A percentile compares a stretch with the other conserved stretches of the same genome.
Conservation (phyloP, 2,113 vertebrate species). For the Eidolon helvum region DNA sequence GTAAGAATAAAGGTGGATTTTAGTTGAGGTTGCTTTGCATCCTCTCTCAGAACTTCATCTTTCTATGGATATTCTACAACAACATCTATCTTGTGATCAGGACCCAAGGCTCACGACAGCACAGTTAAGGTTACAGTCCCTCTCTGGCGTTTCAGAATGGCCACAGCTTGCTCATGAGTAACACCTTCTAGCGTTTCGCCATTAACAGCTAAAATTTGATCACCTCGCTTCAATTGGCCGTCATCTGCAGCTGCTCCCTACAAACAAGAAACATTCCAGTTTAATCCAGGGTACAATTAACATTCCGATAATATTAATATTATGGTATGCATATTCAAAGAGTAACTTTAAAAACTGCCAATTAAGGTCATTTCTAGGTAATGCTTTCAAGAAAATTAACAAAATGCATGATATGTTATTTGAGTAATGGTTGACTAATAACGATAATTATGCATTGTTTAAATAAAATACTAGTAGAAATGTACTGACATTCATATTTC, state of each 20-base stretch:
- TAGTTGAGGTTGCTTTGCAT: constrained; percentile 38
- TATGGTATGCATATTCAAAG: not conserved
- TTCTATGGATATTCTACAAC: not conserved
- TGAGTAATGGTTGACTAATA: not conserved
- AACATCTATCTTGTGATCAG: not conserved
- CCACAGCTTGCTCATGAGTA: constrained; percentile 94
- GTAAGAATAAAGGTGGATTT: not conserved
- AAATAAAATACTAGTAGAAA: not conserved
- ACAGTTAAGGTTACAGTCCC: constrained; percentile 89
- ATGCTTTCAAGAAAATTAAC: constrained; percentile 24
- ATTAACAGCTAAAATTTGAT: constrained; percentile 94
- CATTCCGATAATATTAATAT: not conserved
- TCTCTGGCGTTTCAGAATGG: constrained; percentile 91
- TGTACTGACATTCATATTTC: not conserved
- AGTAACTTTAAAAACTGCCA: not conserved
- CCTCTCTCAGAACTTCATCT: constrained; percentile 5
- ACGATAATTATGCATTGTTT: not conserved
- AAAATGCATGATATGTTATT: not conserved
- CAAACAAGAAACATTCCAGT: constrained; percentile 51
- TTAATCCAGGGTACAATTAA: not conserved
- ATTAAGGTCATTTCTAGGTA: not conserved
- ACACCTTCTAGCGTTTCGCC: constrained; percentile 91
- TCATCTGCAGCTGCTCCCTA: constrained; percentile 95
- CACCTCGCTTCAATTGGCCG: constrained; percentile 91
- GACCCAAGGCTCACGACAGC: constrained; percentile 84